phyloP scores from a whole-genome alignment of 2,797 vertebrate genomes.

The Acanthornis magna region DNA sequence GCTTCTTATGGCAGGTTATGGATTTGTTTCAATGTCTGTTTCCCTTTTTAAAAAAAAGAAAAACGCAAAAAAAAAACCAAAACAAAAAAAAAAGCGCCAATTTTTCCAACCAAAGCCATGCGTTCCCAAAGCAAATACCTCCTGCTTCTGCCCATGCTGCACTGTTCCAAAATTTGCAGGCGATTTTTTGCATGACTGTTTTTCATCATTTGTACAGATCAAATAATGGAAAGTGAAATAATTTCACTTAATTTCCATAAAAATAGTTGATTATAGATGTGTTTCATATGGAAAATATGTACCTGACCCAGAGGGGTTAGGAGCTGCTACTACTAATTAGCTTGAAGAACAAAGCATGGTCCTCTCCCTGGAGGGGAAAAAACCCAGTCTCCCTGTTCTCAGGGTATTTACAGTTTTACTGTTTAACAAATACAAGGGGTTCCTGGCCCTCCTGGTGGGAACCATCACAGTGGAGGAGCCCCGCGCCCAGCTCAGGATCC shows the following conservation, averaged over 20 bases:
- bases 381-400: slow-evolving; percentile 54
- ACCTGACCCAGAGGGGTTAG: slow-evolving; percentile 51
- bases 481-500: not conserved
- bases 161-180: slow-evolving; percentile 33
- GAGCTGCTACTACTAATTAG: slow-evolving; percentile 52
- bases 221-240: slow-evolving; percentile 26
- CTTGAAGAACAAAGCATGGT: slow-evolving; percentile 48
- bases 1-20: slow-evolving; percentile 2
- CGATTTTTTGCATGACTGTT: slow-evolving; percentile 40
- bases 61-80: not conserved
- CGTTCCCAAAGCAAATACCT: slow-evolving; percentile 58
- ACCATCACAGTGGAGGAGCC: not conserved
- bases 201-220: slow-evolving; percentile 45
- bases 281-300: slow-evolving; percentile 45
- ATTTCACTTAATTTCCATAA: slow-evolving; percentile 44
- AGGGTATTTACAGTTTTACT: slow-evolving; percentile 52
- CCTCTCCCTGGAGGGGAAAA: slow-evolving; percentile 10
- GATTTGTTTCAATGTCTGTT: slow-evolving; percentile 24
- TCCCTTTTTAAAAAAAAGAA: not conserved
- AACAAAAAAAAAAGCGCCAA: not conserved
- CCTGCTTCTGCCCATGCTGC: slow-evolving; percentile 51
- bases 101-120: slow-evolving; percentile 56
- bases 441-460: not conserved
- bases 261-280: slow-evolving; percentile 36
- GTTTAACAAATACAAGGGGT: not conserved